phyloP scores from a whole-genome alignment of 2,888 invertebrate species.

The Cosmorhoe ocellata region DNA sequence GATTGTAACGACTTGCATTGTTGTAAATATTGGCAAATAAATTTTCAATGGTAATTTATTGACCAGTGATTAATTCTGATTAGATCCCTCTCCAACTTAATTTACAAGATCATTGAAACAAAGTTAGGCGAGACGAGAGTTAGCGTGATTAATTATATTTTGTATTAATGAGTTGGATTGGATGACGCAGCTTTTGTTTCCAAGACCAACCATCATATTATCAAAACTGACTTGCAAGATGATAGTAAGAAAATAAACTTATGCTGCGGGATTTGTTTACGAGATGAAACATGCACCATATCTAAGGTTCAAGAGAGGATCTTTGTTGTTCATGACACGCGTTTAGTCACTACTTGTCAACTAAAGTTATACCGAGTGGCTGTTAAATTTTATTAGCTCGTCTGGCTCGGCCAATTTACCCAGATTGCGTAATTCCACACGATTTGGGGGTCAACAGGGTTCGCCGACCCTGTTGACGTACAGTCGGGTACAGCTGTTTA shows the following conservation, averaged over 20 bases:
- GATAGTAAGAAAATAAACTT: background rate
- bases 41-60: conserved; percentile 36
- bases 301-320: background rate
- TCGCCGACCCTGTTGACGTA: conserved; percentile 47
- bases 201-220: no score
- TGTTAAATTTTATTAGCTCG: conserved; percentile 21
- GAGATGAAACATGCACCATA: background rate
- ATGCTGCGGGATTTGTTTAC: background rate
- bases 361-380: conserved; percentile 6
- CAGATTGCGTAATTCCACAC: conserved; percentile 28
- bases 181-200: no score
- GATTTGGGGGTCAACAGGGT: conserved; percentile 41
- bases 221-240: background rate
- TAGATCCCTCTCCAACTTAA: background rate
- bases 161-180: no score
- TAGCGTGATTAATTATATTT: background rate
- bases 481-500: conserved; percentile 48
- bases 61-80: conserved; percentile 22
- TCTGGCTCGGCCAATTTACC: conserved; percentile 18
- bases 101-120: background rate
- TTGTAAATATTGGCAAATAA: conserved; percentile 46
- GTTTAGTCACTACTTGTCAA: conserved; percentile 3
- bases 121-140: background rate
- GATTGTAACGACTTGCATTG: conserved; percentile 32
- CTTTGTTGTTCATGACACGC: background rate